Evolutionary conservation across 1,140 invertebrate species (phyloP).

Genomic region (Drosophila oshimai): DNA sequence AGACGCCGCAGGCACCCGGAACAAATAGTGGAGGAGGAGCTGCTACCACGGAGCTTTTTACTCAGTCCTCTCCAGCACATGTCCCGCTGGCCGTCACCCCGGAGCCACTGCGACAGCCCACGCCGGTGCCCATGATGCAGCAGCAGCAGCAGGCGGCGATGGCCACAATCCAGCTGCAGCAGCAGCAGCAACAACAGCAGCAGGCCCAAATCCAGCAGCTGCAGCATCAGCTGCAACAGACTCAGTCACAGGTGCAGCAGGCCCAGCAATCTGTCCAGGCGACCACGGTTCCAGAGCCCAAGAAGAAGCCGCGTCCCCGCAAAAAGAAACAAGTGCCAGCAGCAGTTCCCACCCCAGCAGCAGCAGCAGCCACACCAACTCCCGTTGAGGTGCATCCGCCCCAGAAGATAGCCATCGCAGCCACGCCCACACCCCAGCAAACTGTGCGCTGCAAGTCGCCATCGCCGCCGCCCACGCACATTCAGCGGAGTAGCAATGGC

Average conservation of each 20-base stretch:
- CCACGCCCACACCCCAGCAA: constrained; percentile 8
- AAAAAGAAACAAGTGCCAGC: constrained; percentile 56
- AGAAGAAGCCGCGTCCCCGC: constrained; percentile 73
- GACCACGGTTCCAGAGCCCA: constrained; percentile 41
- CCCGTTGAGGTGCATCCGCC: constrained; percentile 35
- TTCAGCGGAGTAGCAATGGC: constrained; percentile 74
- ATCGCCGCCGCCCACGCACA: constrained; percentile 67
- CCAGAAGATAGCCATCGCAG: constrained; percentile 27
- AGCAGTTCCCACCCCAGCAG: constrained; percentile 1
- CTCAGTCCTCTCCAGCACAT: constrained; percentile 70
- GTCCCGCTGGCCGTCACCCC: constrained; percentile 67
- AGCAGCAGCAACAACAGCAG: constrained; percentile 72
- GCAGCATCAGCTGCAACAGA: constrained; percentile 65
- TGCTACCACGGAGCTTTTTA: constrained; percentile 50
- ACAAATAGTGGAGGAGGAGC: background rate
- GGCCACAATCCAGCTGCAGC: constrained; percentile 72
- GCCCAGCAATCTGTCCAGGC: constrained; percentile 52
- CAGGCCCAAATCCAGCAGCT: constrained; percentile 66
- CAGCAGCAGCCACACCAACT: background rate
- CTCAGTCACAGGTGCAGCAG: constrained; percentile 67
- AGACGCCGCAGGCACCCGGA: constrained; percentile 65
- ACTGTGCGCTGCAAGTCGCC: constrained; percentile 52
- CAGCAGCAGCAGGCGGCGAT: constrained; percentile 57
- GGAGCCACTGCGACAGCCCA: constrained; percentile 69
- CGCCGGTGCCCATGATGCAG: constrained; percentile 59